Base-by-base conservation (phyloP, 2,888 invertebrate genomes). In the Cryptus viduatorius region DNA sequence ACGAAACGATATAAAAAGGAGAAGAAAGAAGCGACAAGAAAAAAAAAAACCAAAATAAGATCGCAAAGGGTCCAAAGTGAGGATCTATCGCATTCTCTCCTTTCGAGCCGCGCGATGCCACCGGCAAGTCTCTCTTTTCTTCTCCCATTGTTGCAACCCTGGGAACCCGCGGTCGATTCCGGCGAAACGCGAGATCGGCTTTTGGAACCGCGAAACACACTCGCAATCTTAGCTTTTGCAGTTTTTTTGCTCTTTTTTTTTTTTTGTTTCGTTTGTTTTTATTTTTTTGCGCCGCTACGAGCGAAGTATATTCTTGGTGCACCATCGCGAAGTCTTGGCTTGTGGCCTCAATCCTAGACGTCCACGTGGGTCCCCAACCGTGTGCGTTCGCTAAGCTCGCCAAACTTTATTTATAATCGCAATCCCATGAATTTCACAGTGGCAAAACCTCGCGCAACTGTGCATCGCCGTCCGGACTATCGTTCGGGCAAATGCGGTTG, bases 401-500 rank as follows among this genome's bases (percentile, higher is more conserved):
- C 46, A 68, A 64, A 56, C 77, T 84, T 84, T 84, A 81, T 84
- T 84, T 84, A 81, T 84, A 84, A 84, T 84, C 80, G 78, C 78
- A 65, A 56, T 78, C 77, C 69, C 68, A 78, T 56, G 84, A 81
- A 78, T 64, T 79, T 59, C 56, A 19, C 56, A 19, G 56, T 56
- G 56, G 37, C 37, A 8, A 8, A 16, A 56, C 8, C 16, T 4
- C 76, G 10, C 69, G 50, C 24, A 44, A 75, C 81, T 69, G 10
- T 64, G 44, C 24, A 44, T 69, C 81, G 64, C 37, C 14, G 50
- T 31, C 31, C 12, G 7, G 53, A 24, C 67, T 42, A 37, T 8
- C 37, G 24, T 19, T 56, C 8, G 59, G 50, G 24, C 59, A 61
- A 50, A 53, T 8, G n/a, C 50, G 19, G 31, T 61, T 75, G 75